These are phyloP conservation scores for Psittacula echo DNA, from an alignment of 2,797 vertebrate species.

Conservation along the genomic window DNA sequence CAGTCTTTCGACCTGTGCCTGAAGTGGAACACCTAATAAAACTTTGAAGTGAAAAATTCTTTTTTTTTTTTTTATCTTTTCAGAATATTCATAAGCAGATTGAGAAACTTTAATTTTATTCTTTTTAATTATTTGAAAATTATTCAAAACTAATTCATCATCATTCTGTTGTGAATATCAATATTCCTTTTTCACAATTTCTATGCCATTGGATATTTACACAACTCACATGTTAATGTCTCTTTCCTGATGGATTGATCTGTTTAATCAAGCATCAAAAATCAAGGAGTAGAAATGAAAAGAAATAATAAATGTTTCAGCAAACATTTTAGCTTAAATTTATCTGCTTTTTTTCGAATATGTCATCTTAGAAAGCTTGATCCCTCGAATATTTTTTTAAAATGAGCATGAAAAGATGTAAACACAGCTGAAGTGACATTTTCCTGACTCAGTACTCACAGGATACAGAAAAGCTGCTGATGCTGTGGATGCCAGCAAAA, in stretches of 20 bases:
- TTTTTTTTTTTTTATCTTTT: not conserved
- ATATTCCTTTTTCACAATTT: not conserved
- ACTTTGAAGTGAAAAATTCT: not conserved
- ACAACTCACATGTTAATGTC: not conserved
- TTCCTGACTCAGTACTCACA: conserved; percentile 43
- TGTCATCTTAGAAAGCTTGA: not conserved
- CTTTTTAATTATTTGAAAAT: not conserved
- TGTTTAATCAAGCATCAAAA: not conserved
- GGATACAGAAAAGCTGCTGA: not conserved
- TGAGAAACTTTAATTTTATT: not conserved
- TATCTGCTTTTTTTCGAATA: not conserved
- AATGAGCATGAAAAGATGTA: not conserved
- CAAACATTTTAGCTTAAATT: not conserved
- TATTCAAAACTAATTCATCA: not conserved
- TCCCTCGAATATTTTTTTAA: not conserved
- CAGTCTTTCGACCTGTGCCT: not conserved
- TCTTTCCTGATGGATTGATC: not conserved
- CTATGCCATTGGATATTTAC: not conserved
- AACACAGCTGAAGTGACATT: conserved; percentile 34
- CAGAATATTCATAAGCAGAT: not conserved
- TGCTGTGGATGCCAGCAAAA: not conserved
- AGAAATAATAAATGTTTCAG: not conserved
- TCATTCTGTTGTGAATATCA: not conserved
- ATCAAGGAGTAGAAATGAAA: not conserved
- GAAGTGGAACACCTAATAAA: not conserved